Evolutionary conservation across 2,113 vertebrate genomes (phyloP).

Genomic region (Illadopsis cleaveri): DNA sequence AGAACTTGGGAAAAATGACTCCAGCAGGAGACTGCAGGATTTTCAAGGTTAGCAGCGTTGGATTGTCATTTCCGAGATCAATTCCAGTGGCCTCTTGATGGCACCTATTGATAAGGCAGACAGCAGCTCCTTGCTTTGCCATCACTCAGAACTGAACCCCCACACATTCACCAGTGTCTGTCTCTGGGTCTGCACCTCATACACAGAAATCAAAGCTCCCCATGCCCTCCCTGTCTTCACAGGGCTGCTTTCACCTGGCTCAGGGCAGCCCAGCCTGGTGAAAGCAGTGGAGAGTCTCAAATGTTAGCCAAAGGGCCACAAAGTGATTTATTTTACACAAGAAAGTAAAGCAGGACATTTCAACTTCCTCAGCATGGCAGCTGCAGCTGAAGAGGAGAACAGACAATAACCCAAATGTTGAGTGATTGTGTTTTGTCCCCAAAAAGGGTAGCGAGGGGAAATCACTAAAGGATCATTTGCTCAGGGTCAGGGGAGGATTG

Average conservation of each 20-base stretch:
- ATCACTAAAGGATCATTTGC: not conserved
- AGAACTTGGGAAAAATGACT: conserved; percentile 8
- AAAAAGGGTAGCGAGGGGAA: fast-evolving
- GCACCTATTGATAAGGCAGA: not conserved
- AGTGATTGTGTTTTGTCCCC: not conserved
- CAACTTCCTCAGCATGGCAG: not conserved
- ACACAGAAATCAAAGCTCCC: not conserved
- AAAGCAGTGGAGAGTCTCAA: not conserved
- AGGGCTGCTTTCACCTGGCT: not conserved
- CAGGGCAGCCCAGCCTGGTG: not conserved
- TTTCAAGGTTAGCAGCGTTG: conserved; percentile 21
- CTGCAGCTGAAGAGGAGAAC: not conserved
- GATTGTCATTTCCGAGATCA: not conserved
- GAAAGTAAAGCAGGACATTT: not conserved
- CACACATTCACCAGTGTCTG: not conserved
- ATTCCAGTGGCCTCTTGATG: not conserved
- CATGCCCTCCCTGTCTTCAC: not conserved
- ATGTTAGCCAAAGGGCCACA: not conserved
- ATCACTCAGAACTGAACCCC: not conserved
- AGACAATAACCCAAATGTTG: not conserved
- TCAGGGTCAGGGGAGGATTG: not conserved
- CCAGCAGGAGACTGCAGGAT: not conserved
- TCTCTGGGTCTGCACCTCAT: fast-evolving
- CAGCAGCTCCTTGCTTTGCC: not conserved
- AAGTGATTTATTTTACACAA: not conserved